Base-by-base conservation (phyloP, 1,140 invertebrate species). In the Drosophila nigrodunni region DNA sequence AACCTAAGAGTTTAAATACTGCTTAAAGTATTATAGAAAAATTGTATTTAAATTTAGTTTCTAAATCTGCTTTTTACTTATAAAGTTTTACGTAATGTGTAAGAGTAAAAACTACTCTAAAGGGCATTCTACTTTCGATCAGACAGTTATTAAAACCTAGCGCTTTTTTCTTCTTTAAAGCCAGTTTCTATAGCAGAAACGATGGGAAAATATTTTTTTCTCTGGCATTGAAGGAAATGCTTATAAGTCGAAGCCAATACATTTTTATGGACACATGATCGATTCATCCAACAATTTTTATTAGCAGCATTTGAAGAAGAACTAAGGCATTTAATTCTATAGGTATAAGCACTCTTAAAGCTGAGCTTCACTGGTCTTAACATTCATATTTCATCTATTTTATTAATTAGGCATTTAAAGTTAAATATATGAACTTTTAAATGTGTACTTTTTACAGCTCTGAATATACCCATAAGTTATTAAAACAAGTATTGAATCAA, bases 151-250 rank as follows among this genome's bases (percentile, higher is more conserved):
- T 41, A 5, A 21, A 25, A 41, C 37, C 11, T 34, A 11, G 37
- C 47, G 30, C 47, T 52, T 43, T 54, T 46, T 49, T 62, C 58
- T 57, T 50, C 35, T 72, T 57, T 74, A 25, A 71, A 64, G 57
- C 44, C 52, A 66, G 61, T 80, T 54, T 60, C 80, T 80, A 75
- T 79, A 78, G 61, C 46, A 66, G 67, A 66, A 64, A 58, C 80
- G 34, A 82, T 82, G 80, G 80, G 80, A 82, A 82, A 82, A 82
- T 82, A 82, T 82, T 67, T 41, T 67, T 41, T 7, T 50, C 25
- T 49, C 9, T 34, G 47, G 68, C 69, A 67, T 57, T 50, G 39
- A 73, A 80, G 78, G 65, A 80, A 80, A 75, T 75, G 8, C 47
- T 44, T 35, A 21, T 46, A 65, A 43, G 55, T 21, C 8, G 21